These are phyloP conservation scores for Hypanus sabinus DNA, from an alignment of 2,113 vertebrate genomes.

Conservation along the genomic window DNA sequence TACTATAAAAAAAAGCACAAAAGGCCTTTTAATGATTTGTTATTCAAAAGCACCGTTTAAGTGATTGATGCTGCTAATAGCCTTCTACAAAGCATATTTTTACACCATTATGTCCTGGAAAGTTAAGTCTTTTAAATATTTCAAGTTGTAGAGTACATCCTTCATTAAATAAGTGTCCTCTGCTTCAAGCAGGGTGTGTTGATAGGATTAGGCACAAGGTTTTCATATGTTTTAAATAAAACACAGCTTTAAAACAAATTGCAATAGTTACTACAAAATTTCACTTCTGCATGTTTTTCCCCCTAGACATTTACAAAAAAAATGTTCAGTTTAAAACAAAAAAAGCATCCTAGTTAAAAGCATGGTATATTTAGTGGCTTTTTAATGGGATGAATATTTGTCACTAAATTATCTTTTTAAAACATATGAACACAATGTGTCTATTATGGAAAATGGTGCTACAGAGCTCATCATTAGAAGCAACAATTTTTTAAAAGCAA, in stretches of 20 bases:
- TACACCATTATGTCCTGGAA: conserved; percentile 13
- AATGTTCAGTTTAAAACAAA: conserved; percentile 21
- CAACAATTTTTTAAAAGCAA: conserved; percentile 14
- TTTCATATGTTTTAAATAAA: conserved; percentile 37
- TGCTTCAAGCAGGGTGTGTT: conserved; percentile 30
- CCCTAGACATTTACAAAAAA: conserved; percentile 31
- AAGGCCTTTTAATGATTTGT: conserved; percentile 27
- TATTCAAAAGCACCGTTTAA: conserved; percentile 22
- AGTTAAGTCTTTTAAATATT: conserved; percentile 7
- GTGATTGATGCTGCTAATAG: background rate
- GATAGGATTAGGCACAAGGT: conserved; percentile 24
- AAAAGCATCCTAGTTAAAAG: conserved; percentile 25
- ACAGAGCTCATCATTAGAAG: background rate
- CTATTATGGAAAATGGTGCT: conserved; percentile 13
- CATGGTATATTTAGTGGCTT: conserved; percentile 26
- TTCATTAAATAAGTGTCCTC: conserved; percentile 16
- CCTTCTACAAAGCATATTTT: background rate
- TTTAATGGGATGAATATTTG: background rate
- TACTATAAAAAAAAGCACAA: conserved; percentile 9
- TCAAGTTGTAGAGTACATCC: conserved; percentile 23
- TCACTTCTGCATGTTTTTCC: background rate
- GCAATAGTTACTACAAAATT: conserved; percentile 22
- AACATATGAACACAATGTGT: conserved; percentile 36
- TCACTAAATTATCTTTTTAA: conserved; percentile 24
- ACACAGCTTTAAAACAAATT: conserved; percentile 34